Base-by-base conservation (phyloP, 2,113 vertebrate genomes). In the Alces alces region DNA sequence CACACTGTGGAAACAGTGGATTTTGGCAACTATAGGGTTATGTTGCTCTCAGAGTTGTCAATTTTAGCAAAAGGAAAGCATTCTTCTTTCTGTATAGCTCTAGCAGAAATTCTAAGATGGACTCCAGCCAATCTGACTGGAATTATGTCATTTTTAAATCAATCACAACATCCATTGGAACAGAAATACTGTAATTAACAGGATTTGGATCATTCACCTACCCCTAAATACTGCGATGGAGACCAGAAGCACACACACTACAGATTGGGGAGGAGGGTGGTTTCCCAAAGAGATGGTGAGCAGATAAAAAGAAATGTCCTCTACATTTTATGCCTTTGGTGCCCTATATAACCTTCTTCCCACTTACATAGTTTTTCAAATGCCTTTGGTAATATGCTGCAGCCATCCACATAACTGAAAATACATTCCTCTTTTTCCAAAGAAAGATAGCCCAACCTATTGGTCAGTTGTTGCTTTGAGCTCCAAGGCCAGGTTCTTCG, bases 131-230 rank as follows among this genome's bases (percentile, higher is more conserved):
- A 33, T 70, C 73, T 91, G 47, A 4, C 28, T 66, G 78, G 57
- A 66, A 47, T 79, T 55, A 43, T 28, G 86, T 89, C 25, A 27
- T 83, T 30, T 82, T 91, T 76, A 87, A 92, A 82, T 83, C 54
- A 84, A 0, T 78, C 39, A 58, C 73, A 64, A 61, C 19, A 57
- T 4, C 80, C 28, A 43, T 36, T 76, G 27, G 55, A 12, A 60
- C 39, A 55, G 7, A n/a, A 90, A 61, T 86, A 57, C 54, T 21
- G 2, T 93, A 76, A 61, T 12, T 96, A 36, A 23, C 23, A 61
- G 66, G 54, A 54, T 73, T 83, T 83, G n/a, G 14, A 52, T 86
- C 45, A 83, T 83, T 82, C 93, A 9, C 39, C 39, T 36, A 55
- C 15, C 16, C 21, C 39, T 91, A 14, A 57, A 90, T 83, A 92